Conservation (phyloP, 2,113 vertebrate genomes). For the Damaliscus lunatus region DNA sequence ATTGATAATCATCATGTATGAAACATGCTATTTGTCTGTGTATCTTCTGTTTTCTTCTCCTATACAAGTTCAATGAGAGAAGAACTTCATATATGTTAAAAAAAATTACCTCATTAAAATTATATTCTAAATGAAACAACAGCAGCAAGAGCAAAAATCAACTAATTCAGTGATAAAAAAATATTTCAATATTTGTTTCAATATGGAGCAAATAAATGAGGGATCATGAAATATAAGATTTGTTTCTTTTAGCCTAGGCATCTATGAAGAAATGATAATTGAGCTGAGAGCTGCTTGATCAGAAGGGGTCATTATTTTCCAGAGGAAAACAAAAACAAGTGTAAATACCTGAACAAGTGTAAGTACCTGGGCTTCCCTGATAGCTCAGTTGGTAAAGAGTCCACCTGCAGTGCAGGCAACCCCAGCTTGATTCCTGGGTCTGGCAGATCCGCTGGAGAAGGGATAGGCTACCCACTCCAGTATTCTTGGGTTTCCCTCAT, state of each 20-base stretch:
- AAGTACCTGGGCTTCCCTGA: neutral
- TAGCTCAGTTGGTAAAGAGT: neutral
- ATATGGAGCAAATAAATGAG: neutral
- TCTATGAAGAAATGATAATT: neutral
- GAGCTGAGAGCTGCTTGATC: neutral
- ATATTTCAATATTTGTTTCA: neutral
- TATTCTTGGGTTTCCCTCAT: neutral
- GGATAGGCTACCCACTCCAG: neutral
- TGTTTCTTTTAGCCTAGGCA: neutral
- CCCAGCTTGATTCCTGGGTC: neutral
- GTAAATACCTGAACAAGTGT: neutral
- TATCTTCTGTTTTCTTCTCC: neutral
- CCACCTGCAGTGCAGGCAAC: neutral
- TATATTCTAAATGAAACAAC: neutral
- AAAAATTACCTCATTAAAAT: neutral
- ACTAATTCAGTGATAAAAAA: neutral
- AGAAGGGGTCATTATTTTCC: neutral
- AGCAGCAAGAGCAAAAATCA: neutral
- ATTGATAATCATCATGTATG: neutral
- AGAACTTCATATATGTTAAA: neutral
- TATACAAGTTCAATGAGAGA: neutral
- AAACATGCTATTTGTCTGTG: neutral
- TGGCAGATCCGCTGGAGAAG: fast-evolving
- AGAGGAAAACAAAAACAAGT: neutral
- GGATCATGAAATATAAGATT: neutral